phyloP scores from a whole-genome alignment of 1,140 invertebrate species.

The Homalodisca vitripennis region DNA sequence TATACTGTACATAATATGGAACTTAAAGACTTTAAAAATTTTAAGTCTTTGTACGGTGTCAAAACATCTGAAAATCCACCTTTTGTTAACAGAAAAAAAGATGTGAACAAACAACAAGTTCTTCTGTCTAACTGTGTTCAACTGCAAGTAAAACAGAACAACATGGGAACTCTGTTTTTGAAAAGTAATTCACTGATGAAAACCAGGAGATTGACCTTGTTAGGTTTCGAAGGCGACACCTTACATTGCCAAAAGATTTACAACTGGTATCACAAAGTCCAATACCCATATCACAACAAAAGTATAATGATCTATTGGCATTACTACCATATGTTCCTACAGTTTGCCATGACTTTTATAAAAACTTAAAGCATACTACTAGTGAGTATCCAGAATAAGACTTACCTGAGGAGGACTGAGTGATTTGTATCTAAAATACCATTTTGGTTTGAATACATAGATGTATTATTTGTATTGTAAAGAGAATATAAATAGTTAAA shows the following conservation, averaged over 20 bases:
- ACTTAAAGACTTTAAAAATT: slow-evolving; percentile 31
- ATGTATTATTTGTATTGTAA: no score
- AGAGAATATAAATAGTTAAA: no score
- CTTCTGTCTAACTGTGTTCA: slow-evolving; percentile 29
- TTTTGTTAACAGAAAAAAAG: slow-evolving; percentile 29
- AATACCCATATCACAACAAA: no score
- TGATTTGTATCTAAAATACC: no score
- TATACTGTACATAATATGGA: slow-evolving; percentile 26
- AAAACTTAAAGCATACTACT: no score
- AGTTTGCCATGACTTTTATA: no score
- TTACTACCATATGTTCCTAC: no score
- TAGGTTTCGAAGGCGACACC: slow-evolving; percentile 28
- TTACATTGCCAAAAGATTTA: slow-evolving; percentile 30
- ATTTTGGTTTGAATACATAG: no score
- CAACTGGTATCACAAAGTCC: slow-evolving; percentile 2
- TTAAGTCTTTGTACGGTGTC: neutral
- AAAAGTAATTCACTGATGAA: slow-evolving; percentile 28
- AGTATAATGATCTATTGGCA: no score
- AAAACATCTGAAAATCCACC: neutral
- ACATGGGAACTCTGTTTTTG: slow-evolving; percentile 29
- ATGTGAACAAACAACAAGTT: slow-evolving; percentile 30
- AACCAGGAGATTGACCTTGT: slow-evolving; percentile 32
- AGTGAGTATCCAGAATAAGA: no score
- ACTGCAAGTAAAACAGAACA: slow-evolving; percentile 26
- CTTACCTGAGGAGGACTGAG: no score